Conservation (phyloP, 2,888 invertebrate genomes). For the Drosophila monieri region DNA sequence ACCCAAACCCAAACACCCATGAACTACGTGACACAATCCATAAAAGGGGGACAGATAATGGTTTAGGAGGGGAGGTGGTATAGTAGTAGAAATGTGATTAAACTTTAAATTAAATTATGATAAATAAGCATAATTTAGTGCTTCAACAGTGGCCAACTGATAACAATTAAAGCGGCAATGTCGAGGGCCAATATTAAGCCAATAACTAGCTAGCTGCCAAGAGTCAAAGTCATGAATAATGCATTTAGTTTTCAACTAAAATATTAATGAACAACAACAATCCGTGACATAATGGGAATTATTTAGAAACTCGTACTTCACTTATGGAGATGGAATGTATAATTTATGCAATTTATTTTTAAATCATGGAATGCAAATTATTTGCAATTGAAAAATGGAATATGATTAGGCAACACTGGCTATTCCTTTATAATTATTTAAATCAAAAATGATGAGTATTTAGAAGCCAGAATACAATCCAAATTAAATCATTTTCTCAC, state of each 20-base stretch:
- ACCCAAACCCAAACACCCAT: slow-evolving; percentile 34
- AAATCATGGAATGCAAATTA: slow-evolving; percentile 8
- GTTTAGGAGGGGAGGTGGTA: no score
- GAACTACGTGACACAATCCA: slow-evolving; percentile 56
- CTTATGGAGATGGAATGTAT: slow-evolving; percentile 17
- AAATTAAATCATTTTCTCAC: slow-evolving; percentile 9
- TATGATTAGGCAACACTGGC: background rate
- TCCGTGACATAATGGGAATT: slow-evolving; percentile 28
- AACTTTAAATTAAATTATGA: slow-evolving; percentile 48
- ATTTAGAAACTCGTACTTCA: slow-evolving; percentile 43
- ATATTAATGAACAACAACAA: slow-evolving; percentile 44
- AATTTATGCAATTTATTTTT: slow-evolving; percentile 20
- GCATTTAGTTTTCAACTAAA: slow-evolving; percentile 59
- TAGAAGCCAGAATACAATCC: background rate
- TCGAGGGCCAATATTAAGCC: slow-evolving; percentile 40
- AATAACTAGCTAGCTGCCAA: slow-evolving; percentile 21
- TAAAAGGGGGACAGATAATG: no score
- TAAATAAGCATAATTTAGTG: slow-evolving; percentile 61
- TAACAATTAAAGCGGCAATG: slow-evolving; percentile 66
- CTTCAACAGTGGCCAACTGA: slow-evolving; percentile 7
- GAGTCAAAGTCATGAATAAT: slow-evolving; percentile 57
- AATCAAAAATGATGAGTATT: background rate
- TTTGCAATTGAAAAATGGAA: slow-evolving; percentile 12
- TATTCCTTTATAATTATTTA: background rate
- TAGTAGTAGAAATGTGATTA: slow-evolving; percentile 14